Conservation (phyloP, 1,140 invertebrate genomes). For the Bombus fervidus region DNA sequence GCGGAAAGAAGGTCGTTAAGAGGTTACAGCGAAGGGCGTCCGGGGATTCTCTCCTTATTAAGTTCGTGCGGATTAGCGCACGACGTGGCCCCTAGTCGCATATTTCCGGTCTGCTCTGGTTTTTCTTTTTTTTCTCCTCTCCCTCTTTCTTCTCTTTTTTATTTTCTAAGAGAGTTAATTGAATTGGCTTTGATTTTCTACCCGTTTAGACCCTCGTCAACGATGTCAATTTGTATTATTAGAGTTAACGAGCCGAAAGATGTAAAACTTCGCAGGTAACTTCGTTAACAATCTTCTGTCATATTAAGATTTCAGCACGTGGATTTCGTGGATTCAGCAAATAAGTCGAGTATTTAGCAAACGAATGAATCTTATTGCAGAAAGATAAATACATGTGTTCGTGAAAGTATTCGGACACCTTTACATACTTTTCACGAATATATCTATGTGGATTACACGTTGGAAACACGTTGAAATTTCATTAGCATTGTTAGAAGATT, state of each 20-base stretch:
- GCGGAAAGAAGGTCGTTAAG: slow-evolving; percentile 57
- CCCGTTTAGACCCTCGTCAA: neutral
- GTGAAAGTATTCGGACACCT: too few relatives aligned
- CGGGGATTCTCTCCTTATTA: slow-evolving; percentile 58
- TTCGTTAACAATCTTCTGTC: neutral
- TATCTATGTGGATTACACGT: too few relatives aligned
- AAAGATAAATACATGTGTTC: too few relatives aligned
- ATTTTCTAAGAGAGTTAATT: neutral
- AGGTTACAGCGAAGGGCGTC: slow-evolving; percentile 28
- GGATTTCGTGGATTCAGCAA: too few relatives aligned
- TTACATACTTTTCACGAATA: too few relatives aligned
- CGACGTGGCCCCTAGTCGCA: neutral
- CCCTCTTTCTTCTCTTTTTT: neutral
- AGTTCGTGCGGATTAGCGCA: slow-evolving; percentile 3
- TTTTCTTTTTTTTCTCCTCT: neutral
- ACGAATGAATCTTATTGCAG: too few relatives aligned
- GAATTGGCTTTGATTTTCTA: slow-evolving; percentile 6
- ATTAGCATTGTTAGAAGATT: too few relatives aligned
- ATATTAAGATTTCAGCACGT: too few relatives aligned
- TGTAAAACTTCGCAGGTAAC: neutral
- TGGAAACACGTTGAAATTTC: too few relatives aligned
- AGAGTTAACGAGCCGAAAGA: neutral
- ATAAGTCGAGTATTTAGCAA: too few relatives aligned
- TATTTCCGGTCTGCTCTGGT: neutral
- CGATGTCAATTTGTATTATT: neutral